Evolutionary conservation across 2,888 invertebrate genomes (phyloP), one percentile per base, ranked within the genome.

Genomic region (Sepiola atlantica): DNA sequence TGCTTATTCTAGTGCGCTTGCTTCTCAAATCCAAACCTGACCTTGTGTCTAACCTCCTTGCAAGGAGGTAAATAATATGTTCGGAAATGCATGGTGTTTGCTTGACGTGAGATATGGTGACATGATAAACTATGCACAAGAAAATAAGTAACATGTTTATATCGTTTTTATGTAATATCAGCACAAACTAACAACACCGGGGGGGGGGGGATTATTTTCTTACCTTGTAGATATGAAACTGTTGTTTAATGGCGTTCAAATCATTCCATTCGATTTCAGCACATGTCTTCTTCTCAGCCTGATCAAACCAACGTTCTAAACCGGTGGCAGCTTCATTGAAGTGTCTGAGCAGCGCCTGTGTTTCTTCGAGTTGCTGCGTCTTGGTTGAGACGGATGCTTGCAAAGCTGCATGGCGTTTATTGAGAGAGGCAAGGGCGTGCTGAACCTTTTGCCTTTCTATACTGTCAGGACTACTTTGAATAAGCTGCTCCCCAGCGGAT

Each of bases 391-490:
- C 95, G 93, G 95, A 94, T 0, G 96, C 95, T 95, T 96, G 96
- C 24, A 97, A 95, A 16, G 95, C 94, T 32, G 96, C 94, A 96
- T 96, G 96, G 94, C 96, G 95, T 55, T 95, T 95, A 95, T 96
- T 96, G 90, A 96, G 95, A 93, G 96, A 96, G 8, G 96, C 96
- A 8, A 97, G 95, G 20, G 95, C 95, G 94, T 96, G 95, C 95
- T 96, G 96, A 16, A 96, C 96, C 0, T 94, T 94, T 28, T 96
- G 96, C 95, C 96, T 96, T 95, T 96, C 96, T 1, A 95, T 94
- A 3, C 95, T 95, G 91, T 96, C 96, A 18, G 96, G 95, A 21
- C 96, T 96, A 94, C 96, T 96, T 24, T 95, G 95, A 57, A 96
- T 96, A 21, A 97, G 95, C 91, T 96, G 96, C 91, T 96, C 95